These are phyloP conservation scores for Oryzias sinensis DNA, from an alignment of 2,797 vertebrate species.

Conservation along the genomic window DNA sequence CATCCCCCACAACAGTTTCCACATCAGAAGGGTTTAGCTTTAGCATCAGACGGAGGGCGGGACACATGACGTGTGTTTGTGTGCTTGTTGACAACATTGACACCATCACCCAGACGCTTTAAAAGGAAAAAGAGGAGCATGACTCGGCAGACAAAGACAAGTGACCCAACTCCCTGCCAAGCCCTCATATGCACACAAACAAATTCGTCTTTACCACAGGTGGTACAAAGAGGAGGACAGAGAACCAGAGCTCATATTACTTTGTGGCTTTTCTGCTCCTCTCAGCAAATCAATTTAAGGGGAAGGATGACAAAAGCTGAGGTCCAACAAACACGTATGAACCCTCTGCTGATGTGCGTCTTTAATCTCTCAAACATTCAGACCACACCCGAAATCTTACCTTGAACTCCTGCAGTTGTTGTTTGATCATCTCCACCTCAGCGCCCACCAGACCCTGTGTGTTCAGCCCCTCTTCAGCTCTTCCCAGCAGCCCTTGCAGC, in stretches of 20 bases:
- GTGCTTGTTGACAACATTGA: constrained; percentile 6
- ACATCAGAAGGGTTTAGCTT: constrained; percentile 1
- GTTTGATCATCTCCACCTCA: constrained; percentile 93
- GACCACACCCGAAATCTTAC: constrained; percentile 68
- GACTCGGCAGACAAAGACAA: constrained; percentile 37
- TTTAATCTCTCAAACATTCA: background rate
- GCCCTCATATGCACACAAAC: constrained; percentile 17
- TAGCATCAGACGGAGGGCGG: background rate
- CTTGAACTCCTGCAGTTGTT: constrained; percentile 94
- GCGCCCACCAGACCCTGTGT: constrained; percentile 88
- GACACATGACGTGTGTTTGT: background rate
- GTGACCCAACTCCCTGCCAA: constrained; percentile 45
- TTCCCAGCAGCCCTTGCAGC: constrained; percentile 82
- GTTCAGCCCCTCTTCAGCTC: constrained; percentile 84
- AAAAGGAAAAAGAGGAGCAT: constrained; percentile 4
- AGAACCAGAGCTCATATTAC: constrained; percentile 10
- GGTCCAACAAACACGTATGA: background rate
- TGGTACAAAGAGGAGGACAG: constrained; percentile 9
- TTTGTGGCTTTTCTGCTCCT: constrained; percentile 17
- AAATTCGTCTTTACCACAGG: constrained; percentile 27
- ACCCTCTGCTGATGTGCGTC: background rate
- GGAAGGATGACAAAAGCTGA: constrained; percentile 13
- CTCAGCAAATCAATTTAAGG: constrained; percentile 19
- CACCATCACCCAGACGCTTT: constrained; percentile 5
- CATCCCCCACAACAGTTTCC: constrained; percentile 34